Percentiles rank a stretch among this genome's conserved stretches.
These are phyloP conservation scores for Cygnus olor DNA, from an alignment of 2,797 vertebrate species.

Conservation along the genomic window DNA sequence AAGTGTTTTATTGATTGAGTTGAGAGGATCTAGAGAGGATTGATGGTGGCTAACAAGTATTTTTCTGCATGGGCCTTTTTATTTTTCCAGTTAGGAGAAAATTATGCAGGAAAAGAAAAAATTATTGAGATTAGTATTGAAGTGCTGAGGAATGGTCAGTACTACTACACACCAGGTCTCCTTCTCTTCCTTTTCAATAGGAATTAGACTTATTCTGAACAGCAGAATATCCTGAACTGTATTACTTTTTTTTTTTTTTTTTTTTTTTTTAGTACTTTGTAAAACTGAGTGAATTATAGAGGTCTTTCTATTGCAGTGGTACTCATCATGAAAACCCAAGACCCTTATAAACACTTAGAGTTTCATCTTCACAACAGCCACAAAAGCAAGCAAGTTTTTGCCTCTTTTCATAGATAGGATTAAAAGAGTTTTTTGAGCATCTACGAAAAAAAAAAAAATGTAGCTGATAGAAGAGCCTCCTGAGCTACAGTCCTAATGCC, in stretches of 20 bases:
- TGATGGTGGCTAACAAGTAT: neutral
- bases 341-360: neutral
- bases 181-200: neutral
- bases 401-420: neutral
- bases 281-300: neutral
- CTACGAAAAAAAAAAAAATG: neutral
- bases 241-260: neutral
- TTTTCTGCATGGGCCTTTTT: neutral
- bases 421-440: neutral
- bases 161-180: neutral
- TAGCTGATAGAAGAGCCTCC: neutral
- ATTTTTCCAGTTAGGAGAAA: neutral
- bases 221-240: neutral
- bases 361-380: neutral
- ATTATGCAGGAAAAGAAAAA: neutral
- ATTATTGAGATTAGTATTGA: neutral
- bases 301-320: neutral
- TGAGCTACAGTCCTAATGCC: constrained; percentile 4
- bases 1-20: neutral
- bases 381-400: neutral
- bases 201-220: neutral
- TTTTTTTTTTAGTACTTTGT: neutral
- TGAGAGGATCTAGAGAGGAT: neutral
- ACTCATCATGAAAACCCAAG: neutral
- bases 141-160: neutral